Percentiles rank a stretch among this genome's conserved stretches.
Conservation (phyloP, 2,888 invertebrate species). For the Geophilus truncorum region DNA sequence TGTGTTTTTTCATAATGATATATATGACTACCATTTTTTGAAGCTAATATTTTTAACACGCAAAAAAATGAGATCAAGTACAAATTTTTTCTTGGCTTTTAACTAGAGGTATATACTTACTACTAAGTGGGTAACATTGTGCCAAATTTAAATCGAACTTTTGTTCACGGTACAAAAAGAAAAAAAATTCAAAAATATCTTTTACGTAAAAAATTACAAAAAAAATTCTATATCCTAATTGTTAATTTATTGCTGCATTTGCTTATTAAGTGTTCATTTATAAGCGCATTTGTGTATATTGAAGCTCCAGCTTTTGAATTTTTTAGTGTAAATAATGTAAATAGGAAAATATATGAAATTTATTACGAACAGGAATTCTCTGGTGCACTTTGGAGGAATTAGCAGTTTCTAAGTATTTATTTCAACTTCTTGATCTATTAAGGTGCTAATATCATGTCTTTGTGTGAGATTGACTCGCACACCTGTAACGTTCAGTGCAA, state of each 20-base stretch:
- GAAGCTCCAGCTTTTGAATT: background rate
- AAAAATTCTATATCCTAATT: background rate
- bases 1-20: slow-evolving; percentile 32
- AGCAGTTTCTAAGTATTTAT: background rate
- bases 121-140: background rate
- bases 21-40: slow-evolving; percentile 16
- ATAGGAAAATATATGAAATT: background rate
- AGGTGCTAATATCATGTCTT: background rate
- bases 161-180: background rate
- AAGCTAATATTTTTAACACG: slow-evolving; percentile 12
- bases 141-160: background rate
- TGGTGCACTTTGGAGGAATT: slow-evolving; percentile 4
- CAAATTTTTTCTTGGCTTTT: slow-evolving; percentile 5
- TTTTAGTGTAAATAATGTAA: background rate
- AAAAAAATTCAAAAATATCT: background rate
- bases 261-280: slow-evolving; percentile 4
- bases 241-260: background rate
- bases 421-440: background rate
- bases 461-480: background rate
- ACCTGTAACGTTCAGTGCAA: background rate
- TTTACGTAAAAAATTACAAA: background rate
- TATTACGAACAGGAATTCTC: background rate
- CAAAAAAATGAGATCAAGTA: slow-evolving; percentile 19
- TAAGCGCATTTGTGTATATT: background rate
- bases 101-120: background rate